Conservation (phyloP, 2,888 invertebrate species). For the Mesodorylaimus sp. region DNA sequence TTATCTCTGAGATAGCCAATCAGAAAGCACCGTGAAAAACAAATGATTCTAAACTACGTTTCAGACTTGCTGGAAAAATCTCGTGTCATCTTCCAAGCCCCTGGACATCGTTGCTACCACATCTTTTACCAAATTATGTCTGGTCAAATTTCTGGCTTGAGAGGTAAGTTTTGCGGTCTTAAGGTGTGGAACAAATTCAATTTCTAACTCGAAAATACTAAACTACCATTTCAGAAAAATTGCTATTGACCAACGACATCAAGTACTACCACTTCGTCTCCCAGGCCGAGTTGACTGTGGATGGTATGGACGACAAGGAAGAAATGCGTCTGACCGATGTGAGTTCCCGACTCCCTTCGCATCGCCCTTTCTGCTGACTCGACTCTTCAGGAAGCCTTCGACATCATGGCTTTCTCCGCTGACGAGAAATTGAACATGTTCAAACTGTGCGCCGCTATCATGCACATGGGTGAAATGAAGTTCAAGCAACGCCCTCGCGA, state of each 20-base stretch:
- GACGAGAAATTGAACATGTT: conserved; percentile 91
- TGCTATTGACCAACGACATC: conserved; percentile 57
- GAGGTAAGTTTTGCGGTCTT: no score
- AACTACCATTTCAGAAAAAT: conserved; percentile 19
- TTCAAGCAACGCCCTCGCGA: conserved; percentile 99
- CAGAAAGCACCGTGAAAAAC: no score
- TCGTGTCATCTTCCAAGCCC: conserved; percentile 96
- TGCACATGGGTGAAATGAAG: conserved; percentile 99
- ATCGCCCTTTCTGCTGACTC: no score
- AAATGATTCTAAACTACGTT: no score
- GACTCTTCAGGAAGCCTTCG: conserved; percentile 83
- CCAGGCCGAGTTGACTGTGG: conserved; percentile 84
- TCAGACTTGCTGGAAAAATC: conserved; percentile 94
- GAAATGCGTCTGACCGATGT: conserved; percentile 46
- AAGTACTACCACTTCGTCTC: conserved; percentile 80
- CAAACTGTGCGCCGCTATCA: conserved; percentile 90
- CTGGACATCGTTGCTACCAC: conserved; percentile 94
- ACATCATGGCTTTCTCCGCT: conserved; percentile 86
- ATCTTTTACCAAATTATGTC: conserved; percentile 99
- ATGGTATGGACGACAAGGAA: conserved; percentile 82
- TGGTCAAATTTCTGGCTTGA: conserved; percentile 60
- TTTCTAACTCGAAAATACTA: no score
- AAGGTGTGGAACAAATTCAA: no score
- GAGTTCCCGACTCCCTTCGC: no score
- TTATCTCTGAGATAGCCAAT: no score